Percentiles rank a stretch among this genome's conserved stretches.
phyloP scores from a whole-genome alignment of 2,888 invertebrate genomes.

The Dioctria linearis region DNA sequence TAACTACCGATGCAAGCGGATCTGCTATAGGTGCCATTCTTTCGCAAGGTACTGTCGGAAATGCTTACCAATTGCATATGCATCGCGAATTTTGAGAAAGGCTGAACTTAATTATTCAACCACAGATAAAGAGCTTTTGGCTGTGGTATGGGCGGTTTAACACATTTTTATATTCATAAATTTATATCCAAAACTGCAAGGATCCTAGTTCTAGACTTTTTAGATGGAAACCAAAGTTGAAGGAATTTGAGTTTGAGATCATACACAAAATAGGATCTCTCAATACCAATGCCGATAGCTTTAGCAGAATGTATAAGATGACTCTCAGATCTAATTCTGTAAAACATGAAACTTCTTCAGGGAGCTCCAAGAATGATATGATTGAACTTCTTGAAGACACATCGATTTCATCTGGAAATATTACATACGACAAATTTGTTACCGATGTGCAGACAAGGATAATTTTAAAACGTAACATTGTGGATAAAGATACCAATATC shows the following conservation, averaged over 20 bases:
- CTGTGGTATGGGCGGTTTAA: background rate
- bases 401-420: too few species aligned
- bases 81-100: constrained; percentile 60
- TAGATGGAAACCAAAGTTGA: constrained; percentile 62
- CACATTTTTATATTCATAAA: too few species aligned
- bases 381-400: too few species aligned
- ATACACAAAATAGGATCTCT: constrained; percentile 59
- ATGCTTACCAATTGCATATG: constrained; percentile 61
- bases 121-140: constrained; percentile 61
- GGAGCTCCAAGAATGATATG: too few species aligned
- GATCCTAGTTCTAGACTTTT: constrained; percentile 61
- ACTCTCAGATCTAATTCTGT: background rate
- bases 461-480: background rate
- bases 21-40: constrained; percentile 61
- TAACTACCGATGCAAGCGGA: constrained; percentile 62
- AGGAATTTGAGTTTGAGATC: constrained; percentile 54
- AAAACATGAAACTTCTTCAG: too few species aligned
- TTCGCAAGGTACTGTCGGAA: constrained; percentile 55
- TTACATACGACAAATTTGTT: background rate
- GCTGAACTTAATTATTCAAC: constrained; percentile 61
- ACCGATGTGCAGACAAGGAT: background rate
- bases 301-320: background rate
- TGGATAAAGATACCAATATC: background rate
- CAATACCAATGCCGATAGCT: constrained; percentile 59
- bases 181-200: constrained; percentile 60